These are phyloP conservation scores for Seriola aureovittata DNA, from an alignment of 2,113 vertebrate species.

Conservation along the genomic window DNA sequence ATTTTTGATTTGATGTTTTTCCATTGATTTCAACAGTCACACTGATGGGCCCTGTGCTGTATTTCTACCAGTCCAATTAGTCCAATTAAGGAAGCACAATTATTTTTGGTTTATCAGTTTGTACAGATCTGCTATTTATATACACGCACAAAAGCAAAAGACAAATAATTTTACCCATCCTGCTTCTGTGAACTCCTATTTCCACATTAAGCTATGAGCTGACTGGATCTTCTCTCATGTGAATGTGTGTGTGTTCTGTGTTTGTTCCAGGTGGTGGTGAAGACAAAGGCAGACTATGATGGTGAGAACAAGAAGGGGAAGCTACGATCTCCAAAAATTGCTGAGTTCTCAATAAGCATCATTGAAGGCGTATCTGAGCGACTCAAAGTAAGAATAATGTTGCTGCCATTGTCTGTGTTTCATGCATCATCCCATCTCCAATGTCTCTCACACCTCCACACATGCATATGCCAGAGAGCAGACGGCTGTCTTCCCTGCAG, in stretches of 20 bases:
- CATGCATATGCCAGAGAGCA: constrained; percentile 16
- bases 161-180: not conserved
- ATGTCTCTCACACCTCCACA: constrained; percentile 26
- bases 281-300: constrained; percentile 95
- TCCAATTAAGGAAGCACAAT: not conserved
- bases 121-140: not conserved
- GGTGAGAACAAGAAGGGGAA: constrained; percentile 92
- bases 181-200: not conserved
- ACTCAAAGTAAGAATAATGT: constrained; percentile 89
- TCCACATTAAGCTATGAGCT: not conserved
- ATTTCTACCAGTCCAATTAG: not conserved
- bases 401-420: not conserved
- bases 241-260: constrained; percentile 19
- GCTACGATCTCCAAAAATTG: constrained; percentile 91
- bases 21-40: not conserved
- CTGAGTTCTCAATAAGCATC: constrained; percentile 95
- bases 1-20: not conserved
- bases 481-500: constrained; percentile 33
- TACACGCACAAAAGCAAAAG: not conserved
- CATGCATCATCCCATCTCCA: constrained; percentile 11
- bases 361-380: constrained; percentile 94
- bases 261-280: constrained; percentile 91
- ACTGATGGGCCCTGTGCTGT: not conserved
- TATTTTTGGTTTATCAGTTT: not conserved
- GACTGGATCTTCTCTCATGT: not conserved